Percentiles rank a stretch among this genome's conserved stretches.
These are phyloP conservation scores for Cyanoliseus patagonus DNA, from an alignment of 2,113 vertebrate species.

Conservation along the genomic window DNA sequence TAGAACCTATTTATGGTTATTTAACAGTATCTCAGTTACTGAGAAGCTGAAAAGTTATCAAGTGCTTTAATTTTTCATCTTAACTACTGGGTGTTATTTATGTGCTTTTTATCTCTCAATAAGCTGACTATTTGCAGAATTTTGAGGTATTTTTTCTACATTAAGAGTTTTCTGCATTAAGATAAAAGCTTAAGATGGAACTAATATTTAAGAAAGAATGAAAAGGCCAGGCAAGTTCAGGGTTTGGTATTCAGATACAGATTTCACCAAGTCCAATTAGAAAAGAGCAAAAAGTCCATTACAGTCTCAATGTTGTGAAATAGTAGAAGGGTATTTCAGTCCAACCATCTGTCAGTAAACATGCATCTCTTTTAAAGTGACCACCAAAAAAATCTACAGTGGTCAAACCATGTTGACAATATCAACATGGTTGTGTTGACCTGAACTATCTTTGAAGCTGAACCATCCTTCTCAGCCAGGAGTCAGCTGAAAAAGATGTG, in stretches of 20 bases:
- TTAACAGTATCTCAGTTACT: neutral
- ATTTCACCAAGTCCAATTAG: constrained; percentile 13
- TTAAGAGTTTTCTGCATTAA: neutral
- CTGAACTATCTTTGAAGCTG: neutral
- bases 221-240: constrained; percentile 3
- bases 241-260: neutral
- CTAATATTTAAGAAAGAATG: neutral
- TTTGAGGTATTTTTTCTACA: neutral
- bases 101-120: neutral
- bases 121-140: constrained; percentile 1
- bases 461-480: neutral
- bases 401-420: neutral
- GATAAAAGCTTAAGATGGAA: neutral
- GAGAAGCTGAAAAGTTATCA: neutral
- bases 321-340: neutral
- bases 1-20: neutral
- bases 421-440: neutral
- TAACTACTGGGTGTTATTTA: neutral
- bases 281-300: constrained; percentile 14
- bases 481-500: neutral
- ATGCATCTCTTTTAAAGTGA: neutral
- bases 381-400: neutral
- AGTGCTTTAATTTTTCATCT: neutral
- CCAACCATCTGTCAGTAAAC: neutral
- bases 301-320: neutral